These are phyloP conservation scores for Semicossyphus pulcher DNA, from an alignment of 2,113 vertebrate genomes.

Conservation along the genomic window DNA sequence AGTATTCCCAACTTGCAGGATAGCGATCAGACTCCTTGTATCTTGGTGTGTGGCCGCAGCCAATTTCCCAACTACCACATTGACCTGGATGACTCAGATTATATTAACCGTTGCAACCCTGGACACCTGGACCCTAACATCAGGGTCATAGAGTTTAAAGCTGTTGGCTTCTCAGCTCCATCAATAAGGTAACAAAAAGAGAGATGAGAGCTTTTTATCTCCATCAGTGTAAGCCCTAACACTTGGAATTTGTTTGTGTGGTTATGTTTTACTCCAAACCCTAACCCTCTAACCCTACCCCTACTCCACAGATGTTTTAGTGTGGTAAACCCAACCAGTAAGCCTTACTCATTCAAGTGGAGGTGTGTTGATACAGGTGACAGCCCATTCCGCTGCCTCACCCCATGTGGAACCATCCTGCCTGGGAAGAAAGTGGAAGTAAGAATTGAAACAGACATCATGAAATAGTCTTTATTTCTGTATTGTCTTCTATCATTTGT, in stretches of 20 bases:
- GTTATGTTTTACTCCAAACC: too few species aligned
- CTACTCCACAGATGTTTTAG: slow-evolving; percentile 84
- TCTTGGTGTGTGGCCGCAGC: slow-evolving; percentile 84
- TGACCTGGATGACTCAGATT: slow-evolving; percentile 89
- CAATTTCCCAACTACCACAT: slow-evolving; percentile 88
- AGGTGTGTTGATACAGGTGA: slow-evolving; percentile 80
- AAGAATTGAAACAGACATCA: neutral
- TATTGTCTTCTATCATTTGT: neutral
- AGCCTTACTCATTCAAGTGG: slow-evolving; percentile 88
- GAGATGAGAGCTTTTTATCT: neutral
- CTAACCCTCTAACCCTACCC: too few species aligned
- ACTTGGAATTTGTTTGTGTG: neutral
- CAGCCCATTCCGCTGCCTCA: slow-evolving; percentile 87
- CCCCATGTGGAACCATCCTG: slow-evolving; percentile 80
- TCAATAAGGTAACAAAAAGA: slow-evolving; percentile 76
- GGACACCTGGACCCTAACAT: slow-evolving; percentile 81
- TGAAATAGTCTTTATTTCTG: neutral
- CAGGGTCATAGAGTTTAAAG: slow-evolving; percentile 87
- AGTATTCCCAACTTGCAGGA: slow-evolving; percentile 89
- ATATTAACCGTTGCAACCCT: slow-evolving; percentile 76
- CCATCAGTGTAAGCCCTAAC: neutral
- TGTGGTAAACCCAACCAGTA: slow-evolving; percentile 88
- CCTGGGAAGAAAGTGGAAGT: slow-evolving; percentile 89
- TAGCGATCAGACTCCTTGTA: slow-evolving; percentile 66
- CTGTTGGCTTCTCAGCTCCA: slow-evolving; percentile 78